A percentile compares a stretch with the other conserved stretches of the same genome.
Evolutionary conservation across 2,113 vertebrate species (phyloP).

Genomic region (Barbus barbus): DNA sequence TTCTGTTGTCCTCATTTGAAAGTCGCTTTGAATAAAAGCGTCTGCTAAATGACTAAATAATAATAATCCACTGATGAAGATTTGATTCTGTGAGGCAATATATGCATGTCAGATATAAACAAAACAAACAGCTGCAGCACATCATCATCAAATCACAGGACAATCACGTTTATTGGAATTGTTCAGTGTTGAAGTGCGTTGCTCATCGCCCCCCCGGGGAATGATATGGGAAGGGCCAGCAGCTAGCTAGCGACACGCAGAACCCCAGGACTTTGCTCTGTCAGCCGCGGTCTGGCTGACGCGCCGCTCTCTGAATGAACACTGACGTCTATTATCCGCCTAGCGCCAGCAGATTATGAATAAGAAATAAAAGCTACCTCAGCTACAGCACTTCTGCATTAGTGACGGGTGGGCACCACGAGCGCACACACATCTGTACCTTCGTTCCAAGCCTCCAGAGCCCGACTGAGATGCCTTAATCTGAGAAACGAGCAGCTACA

Average conservation of each 20-base stretch:
- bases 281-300: constrained; percentile 79
- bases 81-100: neutral
- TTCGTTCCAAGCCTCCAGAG: constrained; percentile 62
- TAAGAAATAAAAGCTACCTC: constrained; percentile 88
- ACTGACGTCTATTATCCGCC: constrained; percentile 81
- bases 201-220: neutral
- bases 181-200: constrained; percentile 23
- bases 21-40: no score
- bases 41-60: no score
- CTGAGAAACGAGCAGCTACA: constrained; percentile 55
- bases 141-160: constrained; percentile 28
- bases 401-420: constrained; percentile 64
- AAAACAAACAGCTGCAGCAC: constrained; percentile 28
- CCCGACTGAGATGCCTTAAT: constrained; percentile 64
- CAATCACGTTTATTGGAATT: constrained; percentile 47
- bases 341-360: constrained; percentile 85
- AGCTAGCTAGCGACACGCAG: neutral
- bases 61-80: constrained; percentile 24
- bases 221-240: neutral
- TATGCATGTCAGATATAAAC: neutral
- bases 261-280: constrained; percentile 47
- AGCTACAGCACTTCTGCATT: constrained; percentile 86
- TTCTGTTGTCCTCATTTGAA: no score
- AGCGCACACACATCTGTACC: constrained; percentile 50
- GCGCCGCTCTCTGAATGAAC: constrained; percentile 78